A percentile compares a stretch with the other conserved stretches of the same genome.
phyloP scores from a whole-genome alignment of 2,888 invertebrate species.

The Rutpela maculata region DNA sequence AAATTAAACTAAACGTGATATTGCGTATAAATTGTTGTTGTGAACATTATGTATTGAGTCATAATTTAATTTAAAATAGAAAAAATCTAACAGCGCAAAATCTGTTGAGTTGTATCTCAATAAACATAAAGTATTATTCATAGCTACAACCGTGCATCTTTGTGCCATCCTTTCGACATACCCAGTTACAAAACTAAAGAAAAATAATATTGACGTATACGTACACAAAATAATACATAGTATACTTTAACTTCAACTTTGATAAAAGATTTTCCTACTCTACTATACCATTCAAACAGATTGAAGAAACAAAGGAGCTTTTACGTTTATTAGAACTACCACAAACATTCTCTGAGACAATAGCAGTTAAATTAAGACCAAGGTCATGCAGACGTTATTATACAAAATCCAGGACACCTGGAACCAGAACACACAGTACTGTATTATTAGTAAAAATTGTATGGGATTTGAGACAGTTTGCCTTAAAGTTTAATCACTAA shows the following conservation, averaged over 20 bases:
- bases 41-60: no score
- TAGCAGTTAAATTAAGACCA: constrained; percentile 9
- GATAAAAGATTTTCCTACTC: neutral
- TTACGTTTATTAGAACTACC: neutral
- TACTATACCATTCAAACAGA: neutral
- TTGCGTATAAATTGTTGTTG: no score
- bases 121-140: neutral
- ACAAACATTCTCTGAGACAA: neutral
- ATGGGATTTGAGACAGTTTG: no score
- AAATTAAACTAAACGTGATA: no score
- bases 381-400: constrained; percentile 3
- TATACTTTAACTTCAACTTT: neutral
- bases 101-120: neutral
- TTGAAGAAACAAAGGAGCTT: neutral
- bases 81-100: neutral
- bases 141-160: neutral
- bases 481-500: no score
- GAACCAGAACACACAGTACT: neutral
- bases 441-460: neutral
- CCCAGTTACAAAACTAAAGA: neutral
- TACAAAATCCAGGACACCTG: neutral
- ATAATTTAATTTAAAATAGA: no score
- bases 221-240: neutral
- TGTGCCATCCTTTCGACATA: neutral
- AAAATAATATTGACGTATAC: no score